Evolutionary conservation across 2,113 vertebrate genomes (phyloP).

Genomic region (Salvelinus sp.): DNA sequence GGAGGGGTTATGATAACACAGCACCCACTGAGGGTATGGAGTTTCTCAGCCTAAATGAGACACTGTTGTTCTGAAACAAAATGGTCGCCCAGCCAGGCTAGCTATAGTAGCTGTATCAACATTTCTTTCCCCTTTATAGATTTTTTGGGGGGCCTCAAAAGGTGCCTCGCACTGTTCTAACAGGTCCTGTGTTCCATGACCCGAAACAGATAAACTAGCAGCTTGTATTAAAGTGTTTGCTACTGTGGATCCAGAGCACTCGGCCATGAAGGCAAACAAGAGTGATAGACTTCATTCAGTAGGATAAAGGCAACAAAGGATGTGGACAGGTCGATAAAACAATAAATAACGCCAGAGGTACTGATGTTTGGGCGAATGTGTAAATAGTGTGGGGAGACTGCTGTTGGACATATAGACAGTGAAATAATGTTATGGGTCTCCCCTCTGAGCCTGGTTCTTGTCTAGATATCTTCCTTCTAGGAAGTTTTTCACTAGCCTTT

Average conservation of each 20-base stretch:
- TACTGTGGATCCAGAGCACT: constrained; percentile 11
- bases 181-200: constrained; percentile 9
- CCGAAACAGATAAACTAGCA: constrained; percentile 15
- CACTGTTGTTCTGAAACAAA: constrained; percentile 61
- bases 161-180: constrained; percentile 38
- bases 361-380: no score
- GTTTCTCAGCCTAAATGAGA: constrained; percentile 61
- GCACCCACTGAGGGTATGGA: constrained; percentile 47
- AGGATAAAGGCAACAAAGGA: constrained; percentile 31
- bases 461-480: no score
- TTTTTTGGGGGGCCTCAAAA: constrained; percentile 33
- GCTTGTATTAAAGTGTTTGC: constrained; percentile 21
- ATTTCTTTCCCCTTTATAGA: constrained; percentile 34
- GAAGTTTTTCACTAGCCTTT: no score
- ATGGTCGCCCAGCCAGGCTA: constrained; percentile 20
- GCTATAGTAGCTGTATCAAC: constrained; percentile 55
- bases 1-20: constrained; percentile 67
- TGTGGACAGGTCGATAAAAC: constrained; percentile 40
- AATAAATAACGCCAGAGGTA: constrained; percentile 36
- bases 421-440: no score
- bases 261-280: constrained; percentile 4
- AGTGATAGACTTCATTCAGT: neutral
- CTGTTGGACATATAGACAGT: neutral
- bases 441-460: no score
- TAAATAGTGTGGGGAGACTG: neutral